Conservation (phyloP, 2,113 vertebrate genomes). For the Mesocricetus auratus region DNA sequence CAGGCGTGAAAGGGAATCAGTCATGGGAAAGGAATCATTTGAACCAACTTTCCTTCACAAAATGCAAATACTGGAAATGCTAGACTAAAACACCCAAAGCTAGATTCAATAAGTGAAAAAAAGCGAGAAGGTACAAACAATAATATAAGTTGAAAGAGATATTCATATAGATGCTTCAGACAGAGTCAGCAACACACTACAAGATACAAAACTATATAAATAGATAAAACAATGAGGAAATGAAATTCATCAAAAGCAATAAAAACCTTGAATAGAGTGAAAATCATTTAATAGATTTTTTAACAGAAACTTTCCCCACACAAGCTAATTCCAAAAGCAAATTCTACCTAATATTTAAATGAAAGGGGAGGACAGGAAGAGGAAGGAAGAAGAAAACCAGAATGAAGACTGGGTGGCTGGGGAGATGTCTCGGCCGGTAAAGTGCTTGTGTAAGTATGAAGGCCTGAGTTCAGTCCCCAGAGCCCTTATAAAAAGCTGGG, state of each 20-base stretch:
- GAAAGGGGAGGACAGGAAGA: background rate
- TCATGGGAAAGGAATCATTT: background rate
- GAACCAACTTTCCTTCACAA: background rate
- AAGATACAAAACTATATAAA: background rate
- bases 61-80: background rate
- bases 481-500: background rate
- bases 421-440: background rate
- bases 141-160: background rate
- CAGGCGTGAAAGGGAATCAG: background rate
- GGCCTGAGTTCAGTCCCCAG: background rate
- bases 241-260: background rate
- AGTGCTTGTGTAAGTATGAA: background rate
- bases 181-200: background rate
- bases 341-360: slow-evolving; percentile 30
- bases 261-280: background rate
- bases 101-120: background rate
- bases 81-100: background rate
- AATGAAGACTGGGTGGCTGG: too few species aligned
- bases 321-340: background rate
- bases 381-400: background rate
- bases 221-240: background rate
- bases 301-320: background rate
- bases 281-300: background rate
- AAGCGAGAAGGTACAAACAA: background rate
- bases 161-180: background rate